Conservation (phyloP, 1,140 invertebrate species). For the Diabrotica virgifera region DNA sequence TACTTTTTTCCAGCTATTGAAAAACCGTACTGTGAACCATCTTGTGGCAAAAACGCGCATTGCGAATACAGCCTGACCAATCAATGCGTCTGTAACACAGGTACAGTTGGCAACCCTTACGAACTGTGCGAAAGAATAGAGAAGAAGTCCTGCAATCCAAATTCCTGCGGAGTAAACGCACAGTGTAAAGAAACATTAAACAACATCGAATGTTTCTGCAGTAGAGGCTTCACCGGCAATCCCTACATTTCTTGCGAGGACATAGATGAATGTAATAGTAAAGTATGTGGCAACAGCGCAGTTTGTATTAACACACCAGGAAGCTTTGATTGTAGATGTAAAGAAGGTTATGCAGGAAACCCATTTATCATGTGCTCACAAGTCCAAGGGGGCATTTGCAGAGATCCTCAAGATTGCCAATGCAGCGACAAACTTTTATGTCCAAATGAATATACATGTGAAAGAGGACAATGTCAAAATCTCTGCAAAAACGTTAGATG, state of each 20-base stretch:
- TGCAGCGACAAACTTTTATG: conserved; percentile 69
- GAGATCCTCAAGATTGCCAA: conserved; percentile 63
- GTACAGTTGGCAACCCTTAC: conserved; percentile 84
- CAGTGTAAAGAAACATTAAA: conserved; percentile 71
- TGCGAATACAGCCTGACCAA: conserved; percentile 77
- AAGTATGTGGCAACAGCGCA: conserved; percentile 81
- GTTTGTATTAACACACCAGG: conserved; percentile 86
- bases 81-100: conserved; percentile 79
- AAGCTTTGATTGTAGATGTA: conserved; percentile 82
- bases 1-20: conserved; percentile 62
- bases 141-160: conserved; percentile 68
- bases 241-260: conserved; percentile 82
- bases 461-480: conserved; percentile 67
- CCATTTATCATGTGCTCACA: conserved; percentile 76
- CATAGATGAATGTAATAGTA: conserved; percentile 78
- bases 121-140: conserved; percentile 62
- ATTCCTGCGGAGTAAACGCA: conserved; percentile 74
- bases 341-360: conserved; percentile 77
- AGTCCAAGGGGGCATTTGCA: conserved; percentile 64
- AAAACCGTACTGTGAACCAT: conserved; percentile 74
- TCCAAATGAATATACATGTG: conserved; percentile 71
- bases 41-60: conserved; percentile 78
- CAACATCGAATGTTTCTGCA: conserved; percentile 77
- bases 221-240: conserved; percentile 78
- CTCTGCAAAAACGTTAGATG: conserved; percentile 71